Evolutionary conservation across 2,888 invertebrate species (phyloP), one percentile per base, ranked within the genome.

Genomic region (Dasypogon diadema): DNA sequence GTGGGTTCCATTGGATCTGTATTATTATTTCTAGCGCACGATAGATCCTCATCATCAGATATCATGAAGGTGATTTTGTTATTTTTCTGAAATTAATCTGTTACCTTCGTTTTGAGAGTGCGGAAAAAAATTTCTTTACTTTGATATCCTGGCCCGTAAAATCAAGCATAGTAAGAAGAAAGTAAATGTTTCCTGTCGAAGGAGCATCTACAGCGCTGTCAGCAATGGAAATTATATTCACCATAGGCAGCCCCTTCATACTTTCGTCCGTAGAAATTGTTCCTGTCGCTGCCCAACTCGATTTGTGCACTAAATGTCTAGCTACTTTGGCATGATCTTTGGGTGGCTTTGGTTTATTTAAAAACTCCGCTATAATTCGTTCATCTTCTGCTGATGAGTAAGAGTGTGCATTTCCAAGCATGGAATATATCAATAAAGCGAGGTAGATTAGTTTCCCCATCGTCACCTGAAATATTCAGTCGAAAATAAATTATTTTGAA

Each of bases 1-100:
- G 84, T 84, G 1, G 86, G 86, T 77, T 86, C 86, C 86, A 86
- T 86, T 2, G 86, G 86, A 81, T 86, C 86, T 2, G 79, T 78
- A 18, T 80, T 80, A 30, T 74, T 74, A 18, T 73, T 70, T 5
- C 78, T 79, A 2, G 80, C 79, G 74, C 86, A 86, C n/a, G 81
- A 81, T 2, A 83, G 75, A n/a, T 80, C 79, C 77, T 86, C 84
- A 63, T 85, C 86, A 68, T 84, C 82, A 3, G 81, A 81, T 42
- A 86, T 82, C 48, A 85, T 63, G 10, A 85, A 81, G 0, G 85
- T 85, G 4, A 84, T 81, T 74, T 83, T 83, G 76, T 86, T 86
- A 8, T 82, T 79, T 12, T 78, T 79, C 70, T 81, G 79, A 82
- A 83, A 83, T 34, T 2, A 26, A 48, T 24, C 42, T n/a, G n/a